Evolutionary conservation across 2,113 vertebrate species (phyloP).

Genomic region (Tychaedon coryphoeus): DNA sequence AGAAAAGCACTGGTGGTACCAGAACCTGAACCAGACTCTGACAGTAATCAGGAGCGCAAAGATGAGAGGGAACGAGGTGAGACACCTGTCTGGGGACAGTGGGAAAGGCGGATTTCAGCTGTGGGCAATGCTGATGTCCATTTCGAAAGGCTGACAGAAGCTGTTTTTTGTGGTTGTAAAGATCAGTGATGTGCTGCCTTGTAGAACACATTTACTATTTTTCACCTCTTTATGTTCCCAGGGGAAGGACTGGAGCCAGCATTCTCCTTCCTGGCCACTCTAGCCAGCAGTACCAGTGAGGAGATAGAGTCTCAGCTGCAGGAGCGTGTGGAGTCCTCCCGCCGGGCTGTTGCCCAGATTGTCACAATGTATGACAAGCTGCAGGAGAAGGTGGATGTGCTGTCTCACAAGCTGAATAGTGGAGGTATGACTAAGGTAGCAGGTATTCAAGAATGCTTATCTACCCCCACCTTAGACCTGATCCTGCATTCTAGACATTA

Average conservation of each 20-base stretch:
- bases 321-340: slow-evolving; percentile 89
- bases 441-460: background rate
- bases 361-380: slow-evolving; percentile 86
- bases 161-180: background rate
- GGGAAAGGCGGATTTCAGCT: background rate
- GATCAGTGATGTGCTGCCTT: background rate
- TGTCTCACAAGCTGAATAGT: slow-evolving; percentile 74
- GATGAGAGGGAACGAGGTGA: slow-evolving; percentile 78
- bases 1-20: slow-evolving; percentile 78
- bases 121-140: background rate
- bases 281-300: slow-evolving; percentile 95
- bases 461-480: background rate
- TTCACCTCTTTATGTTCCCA: background rate
- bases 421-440: slow-evolving; percentile 63
- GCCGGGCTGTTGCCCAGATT: slow-evolving; percentile 84
- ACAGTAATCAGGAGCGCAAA: slow-evolving; percentile 93
- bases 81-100: background rate
- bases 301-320: slow-evolving; percentile 95
- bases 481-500: background rate
- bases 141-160: background rate
- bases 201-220: background rate
- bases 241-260: slow-evolving; percentile 83
- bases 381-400: slow-evolving; percentile 76
- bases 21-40: slow-evolving; percentile 91
- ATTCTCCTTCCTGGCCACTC: slow-evolving; percentile 91